Evolutionary conservation across 2,888 invertebrate genomes (phyloP), one percentile per base, ranked within the genome.

Genomic region (Phyto melanocephala): DNA sequence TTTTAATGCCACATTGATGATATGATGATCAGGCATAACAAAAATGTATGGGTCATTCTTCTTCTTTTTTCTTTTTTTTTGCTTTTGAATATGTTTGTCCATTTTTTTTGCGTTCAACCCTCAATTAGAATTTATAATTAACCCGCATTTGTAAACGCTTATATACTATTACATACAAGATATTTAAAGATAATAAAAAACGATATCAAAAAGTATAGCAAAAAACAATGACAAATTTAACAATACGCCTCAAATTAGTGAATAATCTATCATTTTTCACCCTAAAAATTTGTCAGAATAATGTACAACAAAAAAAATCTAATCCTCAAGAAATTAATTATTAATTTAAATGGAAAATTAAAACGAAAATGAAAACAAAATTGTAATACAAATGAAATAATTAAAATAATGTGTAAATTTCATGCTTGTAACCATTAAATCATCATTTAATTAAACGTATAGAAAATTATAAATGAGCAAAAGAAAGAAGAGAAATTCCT

Each of bases 61-160:
- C 22, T 50, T 1, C 8, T 1, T 22, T 50, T 50, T 50, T 24
- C 13, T 24, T 24, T 50, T n/a, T n/a, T n/a, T 28, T 28, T 6
- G 6, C 6, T 28, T 28, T 5, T 3, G 6, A 28, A 6, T 5
- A 28, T 22, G 13, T 22, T 37, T 37, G 22, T 22, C 37, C n/a
- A n/a, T 20, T 22, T 22, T 40, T 60, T 40, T 60, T 22, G 8
- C n/a, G 17, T 45, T 40, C 42, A 56, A 42, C 17, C 17, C 40
- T 68, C 42, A 22, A 74, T 50, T 62, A 52, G 28, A 62, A 54
- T 50, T 74, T 35, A 45, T 74, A 54, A 74, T 63, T 47, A 67
- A 58, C 75, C 75, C 75, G 65, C 75, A 76, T 76, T 58, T 67
- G 20, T n/a, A 45, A 70, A 40, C 1, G 13, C 13, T n/a, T 56